Conservation (phyloP, 2,888 invertebrate species). For the Dolichomitus sp. region DNA sequence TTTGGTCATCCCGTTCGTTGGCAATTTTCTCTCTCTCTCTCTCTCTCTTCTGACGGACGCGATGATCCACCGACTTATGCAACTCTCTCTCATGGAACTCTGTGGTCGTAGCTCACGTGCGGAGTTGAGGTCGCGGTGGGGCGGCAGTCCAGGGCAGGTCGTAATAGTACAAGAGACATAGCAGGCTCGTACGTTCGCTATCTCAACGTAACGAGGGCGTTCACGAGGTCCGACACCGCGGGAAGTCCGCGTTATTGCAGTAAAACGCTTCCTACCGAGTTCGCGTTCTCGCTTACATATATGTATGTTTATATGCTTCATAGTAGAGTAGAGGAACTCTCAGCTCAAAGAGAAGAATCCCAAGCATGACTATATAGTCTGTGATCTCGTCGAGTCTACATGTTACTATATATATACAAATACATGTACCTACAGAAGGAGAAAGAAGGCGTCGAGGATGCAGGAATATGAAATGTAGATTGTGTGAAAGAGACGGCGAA, state of each 20-base stretch:
- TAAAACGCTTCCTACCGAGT: conserved; percentile 75
- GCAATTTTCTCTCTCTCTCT: conserved; percentile 9
- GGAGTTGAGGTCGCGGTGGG: conserved; percentile 53
- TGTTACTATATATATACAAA: not conserved
- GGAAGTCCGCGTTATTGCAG: conserved; percentile 75
- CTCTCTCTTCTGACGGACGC: conserved; percentile 32
- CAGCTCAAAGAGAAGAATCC: conserved; percentile 20
- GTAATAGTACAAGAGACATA: conserved; percentile 63
- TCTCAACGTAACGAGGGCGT: conserved; percentile 70
- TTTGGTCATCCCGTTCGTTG: conserved; percentile 34
- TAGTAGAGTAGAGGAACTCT: conserved; percentile 17
- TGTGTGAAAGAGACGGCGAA: not conserved
- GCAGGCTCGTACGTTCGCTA: conserved; percentile 64
- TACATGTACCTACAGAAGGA: not conserved
- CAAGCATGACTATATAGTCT: conserved; percentile 28
- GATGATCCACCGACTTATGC: conserved; percentile 59
- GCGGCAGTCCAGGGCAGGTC: conserved; percentile 59
- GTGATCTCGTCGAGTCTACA: conserved; percentile 27
- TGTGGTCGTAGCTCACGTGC: conserved; percentile 56
- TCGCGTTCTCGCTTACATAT: conserved; percentile 51
- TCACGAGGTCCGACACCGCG: conserved; percentile 68
- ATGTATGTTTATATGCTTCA: conserved; percentile 30
- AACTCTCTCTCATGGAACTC: conserved; percentile 36
- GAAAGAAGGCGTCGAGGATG: not conserved
- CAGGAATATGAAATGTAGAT: not conserved